A percentile compares a stretch with the other conserved stretches of the same genome.
phyloP scores from a whole-genome alignment of 2,888 invertebrate species.

The Xanthorhoe spadicearia region DNA sequence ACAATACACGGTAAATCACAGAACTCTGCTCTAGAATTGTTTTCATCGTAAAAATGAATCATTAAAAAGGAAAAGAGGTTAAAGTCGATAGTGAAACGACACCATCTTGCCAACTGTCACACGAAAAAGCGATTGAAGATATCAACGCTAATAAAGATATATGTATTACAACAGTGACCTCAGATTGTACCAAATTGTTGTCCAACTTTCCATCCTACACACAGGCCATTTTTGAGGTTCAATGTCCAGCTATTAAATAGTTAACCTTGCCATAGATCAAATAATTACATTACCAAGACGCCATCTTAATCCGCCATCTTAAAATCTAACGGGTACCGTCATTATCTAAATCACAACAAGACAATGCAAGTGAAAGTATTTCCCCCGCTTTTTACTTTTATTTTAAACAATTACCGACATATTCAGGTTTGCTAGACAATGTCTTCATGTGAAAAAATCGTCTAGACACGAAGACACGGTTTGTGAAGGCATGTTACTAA shows the following conservation, averaged over 20 bases:
- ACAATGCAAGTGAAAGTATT: background rate
- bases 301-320: background rate
- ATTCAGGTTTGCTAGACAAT: background rate
- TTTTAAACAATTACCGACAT: background rate
- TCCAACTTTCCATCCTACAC: background rate
- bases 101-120: too few species aligned
- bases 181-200: background rate
- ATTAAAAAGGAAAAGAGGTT: too few species aligned
- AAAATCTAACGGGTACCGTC: background rate
- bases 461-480: too few species aligned
- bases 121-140: too few species aligned
- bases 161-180: background rate
- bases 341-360: background rate
- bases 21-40: too few species aligned
- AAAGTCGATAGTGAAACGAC: too few species aligned
- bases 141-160: background rate
- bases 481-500: too few species aligned
- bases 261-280: background rate
- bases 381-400: background rate
- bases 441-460: background rate
- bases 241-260: background rate
- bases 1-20: too few species aligned
- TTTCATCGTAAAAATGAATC: too few species aligned
- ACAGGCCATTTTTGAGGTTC: background rate
- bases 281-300: background rate